Conservation (phyloP, 2,888 invertebrate species). For the Sipha maydis region DNA sequence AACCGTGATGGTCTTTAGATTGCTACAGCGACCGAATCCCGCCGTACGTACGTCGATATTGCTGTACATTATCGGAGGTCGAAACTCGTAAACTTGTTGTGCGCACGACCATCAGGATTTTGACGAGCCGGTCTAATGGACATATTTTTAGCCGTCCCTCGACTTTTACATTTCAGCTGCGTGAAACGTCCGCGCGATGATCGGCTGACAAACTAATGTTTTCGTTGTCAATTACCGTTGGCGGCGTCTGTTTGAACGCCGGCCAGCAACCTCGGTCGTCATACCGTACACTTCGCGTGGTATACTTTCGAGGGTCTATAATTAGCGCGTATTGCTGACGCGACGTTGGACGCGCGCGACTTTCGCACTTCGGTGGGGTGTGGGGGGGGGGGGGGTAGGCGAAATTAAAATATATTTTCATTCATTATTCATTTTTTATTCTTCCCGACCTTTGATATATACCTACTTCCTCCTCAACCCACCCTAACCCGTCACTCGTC, state of each 20-base stretch:
- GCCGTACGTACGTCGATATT: no score
- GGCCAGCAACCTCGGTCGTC: not conserved
- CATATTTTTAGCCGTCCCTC: constrained; percentile 9
- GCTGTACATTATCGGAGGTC: no score
- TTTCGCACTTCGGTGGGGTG: not conserved
- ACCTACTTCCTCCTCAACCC: no score
- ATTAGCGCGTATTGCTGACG: constrained; percentile 39
- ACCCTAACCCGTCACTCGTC: not conserved
- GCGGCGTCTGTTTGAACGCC: not conserved
- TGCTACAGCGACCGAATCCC: no score
- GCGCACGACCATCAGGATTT: not conserved
- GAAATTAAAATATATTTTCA: constrained; percentile 17
- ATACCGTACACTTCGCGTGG: not conserved
- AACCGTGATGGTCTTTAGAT: no score
- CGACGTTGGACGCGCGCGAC: not conserved
- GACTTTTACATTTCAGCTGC: not conserved
- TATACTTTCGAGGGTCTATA: constrained; percentile 5
- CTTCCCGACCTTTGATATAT: not conserved
- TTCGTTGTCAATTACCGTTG: constrained; percentile 39
- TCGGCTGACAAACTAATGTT: constrained; percentile 22
- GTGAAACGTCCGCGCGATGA: not conserved
- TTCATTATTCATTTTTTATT: constrained; percentile 39
- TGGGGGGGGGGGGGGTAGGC: no score
- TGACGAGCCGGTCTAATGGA: not conserved
- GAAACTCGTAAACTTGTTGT: no score